Conservation (phyloP, 2,888 invertebrate species). For the Macrophya alboannulata region DNA sequence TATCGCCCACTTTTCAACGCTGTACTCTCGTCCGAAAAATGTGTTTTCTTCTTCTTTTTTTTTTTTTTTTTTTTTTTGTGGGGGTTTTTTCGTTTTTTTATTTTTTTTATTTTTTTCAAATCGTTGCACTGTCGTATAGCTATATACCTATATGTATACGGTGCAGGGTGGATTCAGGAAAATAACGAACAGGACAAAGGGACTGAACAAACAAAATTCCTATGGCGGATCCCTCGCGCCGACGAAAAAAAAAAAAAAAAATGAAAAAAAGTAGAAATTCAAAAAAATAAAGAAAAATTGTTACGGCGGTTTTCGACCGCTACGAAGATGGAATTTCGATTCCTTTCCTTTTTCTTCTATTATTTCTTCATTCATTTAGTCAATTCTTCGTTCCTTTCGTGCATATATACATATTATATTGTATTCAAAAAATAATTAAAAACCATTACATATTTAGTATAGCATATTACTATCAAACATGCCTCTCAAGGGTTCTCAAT, state of each 20-base stretch:
- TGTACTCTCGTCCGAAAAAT: neutral
- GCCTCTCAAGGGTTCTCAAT: neutral
- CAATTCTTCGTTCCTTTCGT: no score
- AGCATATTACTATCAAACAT: neutral
- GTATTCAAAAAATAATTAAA: neutral
- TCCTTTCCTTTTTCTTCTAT: neutral
- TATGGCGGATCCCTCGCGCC: neutral
- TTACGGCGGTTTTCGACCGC: no score
- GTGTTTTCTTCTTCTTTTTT: neutral
- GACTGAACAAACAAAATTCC: neutral
- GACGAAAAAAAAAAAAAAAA: no score
- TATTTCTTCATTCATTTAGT: neutral
- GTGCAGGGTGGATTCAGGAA: neutral
- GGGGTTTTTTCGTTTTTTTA: no score
- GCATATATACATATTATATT: no score
- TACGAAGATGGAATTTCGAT: no score
- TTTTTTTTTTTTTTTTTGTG: neutral
- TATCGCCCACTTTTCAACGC: slow-evolving; percentile 18
- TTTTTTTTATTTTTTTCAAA: neutral
- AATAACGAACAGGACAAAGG: neutral
- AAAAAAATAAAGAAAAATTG: neutral
- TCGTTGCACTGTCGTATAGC: neutral
- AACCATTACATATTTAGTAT: no score
- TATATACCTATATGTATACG: neutral
- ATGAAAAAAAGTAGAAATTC: neutral